phyloP scores from a whole-genome alignment of 1,140 invertebrate genomes.

The Schlechtendalia chinensis region DNA sequence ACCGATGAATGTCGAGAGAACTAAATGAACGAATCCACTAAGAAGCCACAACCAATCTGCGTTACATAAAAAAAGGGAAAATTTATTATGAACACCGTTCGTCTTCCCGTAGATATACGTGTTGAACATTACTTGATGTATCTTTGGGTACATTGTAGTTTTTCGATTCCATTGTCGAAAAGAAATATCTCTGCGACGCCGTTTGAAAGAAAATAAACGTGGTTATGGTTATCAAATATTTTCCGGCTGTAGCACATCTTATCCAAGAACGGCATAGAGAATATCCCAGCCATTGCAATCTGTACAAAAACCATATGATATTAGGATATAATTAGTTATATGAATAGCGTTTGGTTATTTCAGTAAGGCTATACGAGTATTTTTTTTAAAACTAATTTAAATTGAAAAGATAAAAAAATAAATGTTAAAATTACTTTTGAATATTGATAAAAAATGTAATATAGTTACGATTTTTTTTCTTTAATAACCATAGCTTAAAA shows the following conservation, averaged over 20 bases:
- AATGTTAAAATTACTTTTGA: too few relatives aligned
- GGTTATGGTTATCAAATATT: slow-evolving; percentile 19
- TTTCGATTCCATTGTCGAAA: slow-evolving; percentile 35
- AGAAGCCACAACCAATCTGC: slow-evolving; percentile 51
- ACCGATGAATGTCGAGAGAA: slow-evolving; percentile 45
- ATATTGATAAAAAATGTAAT: too few relatives aligned
- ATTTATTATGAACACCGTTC: neutral
- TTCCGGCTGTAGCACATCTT: slow-evolving; percentile 37
- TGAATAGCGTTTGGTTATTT: too few relatives aligned
- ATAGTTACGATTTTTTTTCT: too few relatives aligned
- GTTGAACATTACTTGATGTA: slow-evolving; percentile 21
- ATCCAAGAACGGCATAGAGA: slow-evolving; percentile 43
- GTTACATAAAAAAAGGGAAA: neutral
- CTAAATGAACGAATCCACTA: slow-evolving; percentile 47
- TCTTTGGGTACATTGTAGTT: slow-evolving; percentile 35
- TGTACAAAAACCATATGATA: neutral
- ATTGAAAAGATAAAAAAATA: too few relatives aligned
- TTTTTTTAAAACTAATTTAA: too few relatives aligned
- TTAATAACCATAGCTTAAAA: too few relatives aligned
- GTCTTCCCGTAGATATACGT: too few relatives aligned
- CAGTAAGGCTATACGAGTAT: too few relatives aligned
- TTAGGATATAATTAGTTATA: too few relatives aligned
- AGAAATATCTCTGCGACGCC: slow-evolving; percentile 32
- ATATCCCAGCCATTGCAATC: slow-evolving; percentile 36
- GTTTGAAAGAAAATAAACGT: slow-evolving; percentile 33